phyloP scores from a whole-genome alignment of 2,888 invertebrate species.

The Branchipolynoe longqiensis region DNA sequence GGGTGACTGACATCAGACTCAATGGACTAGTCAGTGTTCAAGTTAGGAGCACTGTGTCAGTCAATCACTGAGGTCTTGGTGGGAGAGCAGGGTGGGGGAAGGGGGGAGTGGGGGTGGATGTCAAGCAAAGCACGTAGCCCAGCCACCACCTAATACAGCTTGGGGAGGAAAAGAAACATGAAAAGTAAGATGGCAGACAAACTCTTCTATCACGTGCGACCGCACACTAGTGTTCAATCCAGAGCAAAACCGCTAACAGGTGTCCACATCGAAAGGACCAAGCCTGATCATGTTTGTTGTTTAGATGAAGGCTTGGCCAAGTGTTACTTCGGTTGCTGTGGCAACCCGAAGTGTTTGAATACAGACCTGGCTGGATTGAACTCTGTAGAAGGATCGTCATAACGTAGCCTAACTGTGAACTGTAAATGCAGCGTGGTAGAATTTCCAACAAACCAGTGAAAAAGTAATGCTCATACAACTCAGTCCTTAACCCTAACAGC shows the following conservation, averaged over 20 bases:
- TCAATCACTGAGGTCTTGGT: slow-evolving; percentile 25
- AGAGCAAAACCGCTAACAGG: not conserved
- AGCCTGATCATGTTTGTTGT: not conserved
- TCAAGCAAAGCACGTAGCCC: slow-evolving; percentile 41
- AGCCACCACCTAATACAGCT: slow-evolving; percentile 33
- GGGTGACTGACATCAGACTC: too few relatives aligned
- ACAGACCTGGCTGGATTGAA: slow-evolving; percentile 35
- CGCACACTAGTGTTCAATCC: slow-evolving; percentile 43
- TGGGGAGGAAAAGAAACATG: not conserved
- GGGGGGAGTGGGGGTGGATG: not conserved
- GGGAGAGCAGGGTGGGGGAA: slow-evolving; percentile 7
- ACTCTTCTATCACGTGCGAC: slow-evolving; percentile 17
- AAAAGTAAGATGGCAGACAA: slow-evolving; percentile 16
- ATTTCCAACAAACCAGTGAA: too few relatives aligned
- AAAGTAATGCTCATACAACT: too few relatives aligned
- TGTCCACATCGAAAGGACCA: not conserved
- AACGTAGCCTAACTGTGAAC: not conserved
- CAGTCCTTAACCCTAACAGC: too few relatives aligned
- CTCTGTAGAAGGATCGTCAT: slow-evolving; percentile 1
- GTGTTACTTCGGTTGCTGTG: too few relatives aligned
- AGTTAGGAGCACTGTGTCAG: not conserved
- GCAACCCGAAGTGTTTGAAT: too few relatives aligned
- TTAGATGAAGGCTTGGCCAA: too few relatives aligned
- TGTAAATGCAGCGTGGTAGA: too few relatives aligned
- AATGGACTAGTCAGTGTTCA: not conserved